A percentile compares a stretch with the other conserved stretches of the same genome.
phyloP scores from a whole-genome alignment of 2,113 vertebrate species.

The Marcusenius ussheri region DNA sequence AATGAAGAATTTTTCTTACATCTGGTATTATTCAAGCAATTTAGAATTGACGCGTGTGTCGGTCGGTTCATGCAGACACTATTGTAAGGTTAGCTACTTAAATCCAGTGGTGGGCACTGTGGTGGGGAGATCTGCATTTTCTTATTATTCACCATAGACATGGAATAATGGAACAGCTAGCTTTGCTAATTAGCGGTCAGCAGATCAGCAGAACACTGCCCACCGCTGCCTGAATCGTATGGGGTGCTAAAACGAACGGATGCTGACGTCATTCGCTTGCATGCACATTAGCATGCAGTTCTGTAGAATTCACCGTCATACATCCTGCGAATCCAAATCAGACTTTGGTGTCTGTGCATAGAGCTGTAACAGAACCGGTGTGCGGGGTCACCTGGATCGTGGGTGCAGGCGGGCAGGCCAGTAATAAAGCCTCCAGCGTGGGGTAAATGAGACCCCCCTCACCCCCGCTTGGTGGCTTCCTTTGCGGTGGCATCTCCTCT shows the following conservation, averaged over 20 bases:
- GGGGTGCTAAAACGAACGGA: neutral
- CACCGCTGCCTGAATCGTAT: neutral
- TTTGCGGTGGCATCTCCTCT: neutral
- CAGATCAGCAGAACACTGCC: neutral
- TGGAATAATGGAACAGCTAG: neutral
- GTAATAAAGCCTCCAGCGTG: conserved; percentile 43
- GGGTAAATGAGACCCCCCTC: conserved; percentile 57
- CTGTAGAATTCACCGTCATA: conserved; percentile 17
- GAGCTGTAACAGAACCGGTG: conserved; percentile 39
- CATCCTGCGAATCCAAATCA: conserved; percentile 40
- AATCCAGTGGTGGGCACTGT: neutral
- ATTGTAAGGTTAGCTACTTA: neutral
- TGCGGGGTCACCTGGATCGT: neutral
- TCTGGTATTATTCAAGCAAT: neutral
- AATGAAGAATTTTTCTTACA: neutral
- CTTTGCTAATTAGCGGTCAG: neutral
- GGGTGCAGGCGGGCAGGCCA: conserved; percentile 38
- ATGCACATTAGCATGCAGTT: neutral
- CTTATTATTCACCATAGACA: neutral
- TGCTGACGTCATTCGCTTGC: neutral
- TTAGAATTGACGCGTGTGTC: neutral
- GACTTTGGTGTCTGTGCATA: conserved; percentile 42
- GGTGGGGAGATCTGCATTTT: neutral
- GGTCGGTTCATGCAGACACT: neutral
- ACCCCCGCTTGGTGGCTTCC: conserved; percentile 40